Base-by-base conservation (phyloP, 2,888 invertebrate species). In the Amblyjoppa proteus region DNA sequence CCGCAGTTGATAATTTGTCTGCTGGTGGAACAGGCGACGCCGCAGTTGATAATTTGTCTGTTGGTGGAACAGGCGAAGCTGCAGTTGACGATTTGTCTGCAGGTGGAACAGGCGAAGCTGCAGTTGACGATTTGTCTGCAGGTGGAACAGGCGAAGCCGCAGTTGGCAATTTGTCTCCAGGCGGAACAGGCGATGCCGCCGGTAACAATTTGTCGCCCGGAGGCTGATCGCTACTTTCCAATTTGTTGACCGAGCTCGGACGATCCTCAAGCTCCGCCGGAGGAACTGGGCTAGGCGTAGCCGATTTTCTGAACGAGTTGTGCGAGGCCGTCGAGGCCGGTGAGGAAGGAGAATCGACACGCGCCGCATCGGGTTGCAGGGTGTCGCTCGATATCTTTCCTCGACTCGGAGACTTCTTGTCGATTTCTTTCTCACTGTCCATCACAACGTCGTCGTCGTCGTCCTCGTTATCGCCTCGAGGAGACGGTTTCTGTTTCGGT, bases 371-470 rank as follows among this genome's bases (percentile, higher is more conserved):
- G 11, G n/a, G 28, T 69, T 28, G 49, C 20, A 45, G 77, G 0
- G 61, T 38, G 11, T 69, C 58, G n/a, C 41, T 49, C 9, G 73
- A 11, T 7, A 20, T 75, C 11, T 51, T 80, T 38, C 66, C 82
- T 51, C 70, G 25, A 2, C 7, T 49, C 49, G 78, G 13, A 13
- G 86, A 73, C 64, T 78, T 83, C 13, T 58, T 38, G 20, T 58
- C 53, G 56, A 53, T 69, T 4, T 81, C 71, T n/a, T 80, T 81
- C n/a, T 91, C 88, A 0, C 51, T 69, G 71, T 90, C 90, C 86
- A 91, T 89, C 16, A 91, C 89, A 1, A 91, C 92, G 45, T 92
- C 92, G 13, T 92, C 90, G 77, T 88, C 87, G 34, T 88, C 89
- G 74, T 92, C 91, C 53, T 71, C 31, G 77, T 41, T 13, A 7